Evolutionary conservation across 1,140 invertebrate genomes (phyloP).

Genomic region (Drosophila nigromelanica): DNA sequence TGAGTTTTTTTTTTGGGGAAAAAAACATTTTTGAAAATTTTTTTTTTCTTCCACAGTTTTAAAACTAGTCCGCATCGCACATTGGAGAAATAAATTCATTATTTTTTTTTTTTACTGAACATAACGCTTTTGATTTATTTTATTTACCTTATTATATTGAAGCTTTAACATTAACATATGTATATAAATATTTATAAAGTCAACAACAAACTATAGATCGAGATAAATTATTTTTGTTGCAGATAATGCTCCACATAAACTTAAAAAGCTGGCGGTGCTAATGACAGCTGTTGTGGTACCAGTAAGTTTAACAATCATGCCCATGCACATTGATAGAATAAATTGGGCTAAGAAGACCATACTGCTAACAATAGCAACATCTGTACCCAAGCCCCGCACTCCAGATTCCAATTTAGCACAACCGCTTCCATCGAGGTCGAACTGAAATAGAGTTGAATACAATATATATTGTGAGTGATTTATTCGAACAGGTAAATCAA

Average conservation of each 20-base stretch:
- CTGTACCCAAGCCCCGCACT: slow-evolving; percentile 94
- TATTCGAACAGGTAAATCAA: not conserved
- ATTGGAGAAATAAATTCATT: no score
- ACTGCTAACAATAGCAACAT: slow-evolving; percentile 95
- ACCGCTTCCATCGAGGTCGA: slow-evolving; percentile 86
- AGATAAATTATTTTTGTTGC: slow-evolving; percentile 95
- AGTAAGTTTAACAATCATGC: slow-evolving; percentile 91
- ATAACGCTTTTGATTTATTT: no score
- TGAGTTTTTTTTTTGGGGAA: no score
- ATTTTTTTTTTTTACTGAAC: not conserved
- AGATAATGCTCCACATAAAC: slow-evolving; percentile 91
- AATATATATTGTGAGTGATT: not conserved
- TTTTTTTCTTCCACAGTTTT: no score
- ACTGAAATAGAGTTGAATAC: slow-evolving; percentile 84
- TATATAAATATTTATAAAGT: not conserved
- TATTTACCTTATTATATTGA: not conserved
- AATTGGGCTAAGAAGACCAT: slow-evolving; percentile 98
- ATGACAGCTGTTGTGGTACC: slow-evolving; percentile 95
- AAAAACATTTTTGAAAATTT: no score
- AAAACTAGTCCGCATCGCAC: no score
- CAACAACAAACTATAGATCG: slow-evolving; percentile 87
- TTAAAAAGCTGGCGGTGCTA: slow-evolving; percentile 91
- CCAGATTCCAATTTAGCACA: slow-evolving; percentile 84
- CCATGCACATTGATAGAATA: slow-evolving; percentile 93
- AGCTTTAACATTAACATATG: not conserved